These are phyloP conservation scores for Harmothoe impar DNA, from an alignment of 2,888 invertebrate genomes.

Conservation along the genomic window DNA sequence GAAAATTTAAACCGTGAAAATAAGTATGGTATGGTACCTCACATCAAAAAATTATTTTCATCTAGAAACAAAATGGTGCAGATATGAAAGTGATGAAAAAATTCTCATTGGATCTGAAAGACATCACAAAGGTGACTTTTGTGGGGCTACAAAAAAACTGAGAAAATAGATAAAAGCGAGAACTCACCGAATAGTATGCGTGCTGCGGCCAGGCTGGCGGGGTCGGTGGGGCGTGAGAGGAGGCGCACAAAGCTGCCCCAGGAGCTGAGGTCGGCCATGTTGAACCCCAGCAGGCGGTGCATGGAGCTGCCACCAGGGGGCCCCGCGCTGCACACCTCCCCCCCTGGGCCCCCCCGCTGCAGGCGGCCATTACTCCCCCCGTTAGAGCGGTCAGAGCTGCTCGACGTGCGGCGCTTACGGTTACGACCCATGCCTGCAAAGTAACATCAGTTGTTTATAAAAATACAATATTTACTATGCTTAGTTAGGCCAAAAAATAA, in stretches of 20 bases:
- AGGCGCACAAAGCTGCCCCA: constrained; percentile 92
- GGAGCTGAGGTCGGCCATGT: constrained; percentile 70
- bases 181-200: constrained; percentile 92
- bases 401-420: constrained; percentile 34
- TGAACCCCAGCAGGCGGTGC: constrained; percentile 74
- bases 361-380: neutral
- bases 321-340: neutral
- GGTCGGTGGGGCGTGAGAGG: constrained; percentile 87
- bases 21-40: no score
- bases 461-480: no score
- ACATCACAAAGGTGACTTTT: no score
- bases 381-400: constrained; percentile 36
- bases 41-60: no score
- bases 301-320: constrained; percentile 63
- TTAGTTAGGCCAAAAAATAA: no score
- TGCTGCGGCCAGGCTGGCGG: constrained; percentile 90
- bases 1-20: no score
- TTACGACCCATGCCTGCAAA: constrained; percentile 47
- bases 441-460: no score
- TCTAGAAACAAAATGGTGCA: no score
- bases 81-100: no score
- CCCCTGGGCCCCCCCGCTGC: neutral
- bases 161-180: no score
- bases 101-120: no score
- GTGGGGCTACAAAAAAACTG: no score